phyloP scores from a whole-genome alignment of 2,797 vertebrate genomes.

The Protonibea diacanthus region DNA sequence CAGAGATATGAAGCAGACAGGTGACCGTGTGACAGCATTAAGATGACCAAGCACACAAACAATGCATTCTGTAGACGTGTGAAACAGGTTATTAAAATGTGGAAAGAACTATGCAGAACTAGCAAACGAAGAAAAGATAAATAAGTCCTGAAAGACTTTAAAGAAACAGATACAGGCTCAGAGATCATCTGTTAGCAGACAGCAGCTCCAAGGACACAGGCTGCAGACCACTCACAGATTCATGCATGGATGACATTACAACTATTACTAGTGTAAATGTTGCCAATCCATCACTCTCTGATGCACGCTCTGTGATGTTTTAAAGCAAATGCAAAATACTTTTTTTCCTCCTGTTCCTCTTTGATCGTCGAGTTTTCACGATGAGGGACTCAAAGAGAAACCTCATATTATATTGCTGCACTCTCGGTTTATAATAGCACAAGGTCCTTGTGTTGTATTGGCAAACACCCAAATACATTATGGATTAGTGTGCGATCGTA shows the following conservation, averaged over 20 bases:
- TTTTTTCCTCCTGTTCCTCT: not conserved
- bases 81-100: not conserved
- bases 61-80: not conserved
- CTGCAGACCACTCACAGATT: not conserved
- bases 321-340: not conserved
- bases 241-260: no score
- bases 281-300: no score
- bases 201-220: not conserved
- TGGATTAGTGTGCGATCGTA: constrained; percentile 16
- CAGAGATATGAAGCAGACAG: not conserved
- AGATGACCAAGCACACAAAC: not conserved
- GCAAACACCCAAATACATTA: constrained; percentile 1
- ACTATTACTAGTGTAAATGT: not conserved
- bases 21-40: not conserved
- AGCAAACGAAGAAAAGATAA: not conserved
- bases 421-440: not conserved
- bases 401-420: not conserved
- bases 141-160: not conserved
- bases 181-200: not conserved
- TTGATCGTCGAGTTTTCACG: not conserved
- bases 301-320: not conserved
- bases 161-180: not conserved
- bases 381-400: not conserved
- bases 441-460: not conserved
- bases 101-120: not conserved